Evolutionary conservation across 2,888 invertebrate genomes (phyloP).

Genomic region (Standfussiana lucernea): DNA sequence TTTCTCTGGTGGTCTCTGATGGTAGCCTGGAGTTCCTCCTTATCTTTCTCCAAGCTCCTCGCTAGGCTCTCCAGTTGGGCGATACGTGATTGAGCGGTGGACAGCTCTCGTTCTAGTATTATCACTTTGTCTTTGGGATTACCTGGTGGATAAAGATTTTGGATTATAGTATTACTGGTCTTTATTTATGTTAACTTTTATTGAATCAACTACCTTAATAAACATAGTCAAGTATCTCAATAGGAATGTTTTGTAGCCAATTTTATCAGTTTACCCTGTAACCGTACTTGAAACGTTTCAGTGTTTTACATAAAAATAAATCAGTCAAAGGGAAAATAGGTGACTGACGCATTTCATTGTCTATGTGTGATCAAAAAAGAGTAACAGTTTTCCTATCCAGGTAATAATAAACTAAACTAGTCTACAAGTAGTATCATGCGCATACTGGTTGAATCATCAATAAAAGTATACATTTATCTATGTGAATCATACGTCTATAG

Average conservation of each 20-base stretch:
- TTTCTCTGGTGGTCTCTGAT: constrained; percentile 90
- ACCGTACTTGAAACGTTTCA: neutral
- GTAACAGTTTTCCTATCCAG: constrained; percentile 16
- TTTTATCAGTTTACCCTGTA: neutral
- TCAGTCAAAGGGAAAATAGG: neutral
- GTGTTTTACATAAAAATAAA: neutral
- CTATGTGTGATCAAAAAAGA: neutral
- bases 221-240: neutral
- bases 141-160: constrained; percentile 71
- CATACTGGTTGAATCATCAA: constrained; percentile 46
- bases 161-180: neutral
- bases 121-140: constrained; percentile 86
- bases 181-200: neutral
- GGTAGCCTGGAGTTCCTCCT: constrained; percentile 93
- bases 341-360: neutral
- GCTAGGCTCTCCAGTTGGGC: constrained; percentile 85
- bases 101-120: constrained; percentile 84
- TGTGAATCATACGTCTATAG: constrained; percentile 36
- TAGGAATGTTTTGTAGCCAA: neutral
- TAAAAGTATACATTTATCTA: constrained; percentile 38
- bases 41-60: constrained; percentile 90
- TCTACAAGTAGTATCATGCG: neutral
- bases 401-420: constrained; percentile 23
- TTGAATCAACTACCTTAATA: neutral
- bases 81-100: constrained; percentile 80